Evolutionary conservation across 2,113 vertebrate species (phyloP).

Genomic region (Pica pica): DNA sequence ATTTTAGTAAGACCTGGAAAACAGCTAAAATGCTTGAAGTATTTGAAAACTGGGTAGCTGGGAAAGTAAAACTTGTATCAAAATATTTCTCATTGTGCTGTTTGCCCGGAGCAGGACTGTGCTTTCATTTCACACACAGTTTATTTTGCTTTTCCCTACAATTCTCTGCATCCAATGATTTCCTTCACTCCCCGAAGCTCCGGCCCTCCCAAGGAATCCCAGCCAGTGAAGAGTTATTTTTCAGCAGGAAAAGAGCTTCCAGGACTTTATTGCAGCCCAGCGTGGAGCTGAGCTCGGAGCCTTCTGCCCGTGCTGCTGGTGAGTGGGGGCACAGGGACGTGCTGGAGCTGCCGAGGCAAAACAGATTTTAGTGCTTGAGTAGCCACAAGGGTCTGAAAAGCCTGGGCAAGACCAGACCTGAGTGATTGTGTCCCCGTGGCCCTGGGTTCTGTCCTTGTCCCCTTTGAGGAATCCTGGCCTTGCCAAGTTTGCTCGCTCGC

Average conservation of each 20-base stretch:
- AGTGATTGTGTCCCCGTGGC: background rate
- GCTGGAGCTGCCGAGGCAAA: background rate
- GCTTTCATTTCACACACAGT: accelerated
- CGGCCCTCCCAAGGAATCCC: constrained; percentile 33
- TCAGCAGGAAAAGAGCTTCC: constrained; percentile 54
- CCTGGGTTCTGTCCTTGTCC: accelerated
- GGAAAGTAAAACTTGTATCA: background rate
- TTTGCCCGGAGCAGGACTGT: background rate
- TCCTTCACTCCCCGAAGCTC: constrained; percentile 56
- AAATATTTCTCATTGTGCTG: accelerated
- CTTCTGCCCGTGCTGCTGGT: constrained; percentile 44
- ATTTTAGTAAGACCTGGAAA: background rate
- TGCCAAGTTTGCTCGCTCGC: background rate
- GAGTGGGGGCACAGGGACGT: background rate
- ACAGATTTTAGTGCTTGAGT: accelerated
- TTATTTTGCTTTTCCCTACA: background rate
- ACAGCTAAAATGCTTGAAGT: background rate
- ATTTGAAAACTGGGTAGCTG: accelerated
- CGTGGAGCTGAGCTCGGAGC: constrained; percentile 43
- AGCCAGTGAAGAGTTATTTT: constrained; percentile 52
- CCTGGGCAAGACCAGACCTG: constrained; percentile 19
- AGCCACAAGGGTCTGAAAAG: background rate
- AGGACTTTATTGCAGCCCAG: constrained; percentile 41
- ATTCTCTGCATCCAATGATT: constrained; percentile 59
- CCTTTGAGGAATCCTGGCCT: background rate